Conservation (phyloP, 2,888 invertebrate species). For the Sphinx pinastri region DNA sequence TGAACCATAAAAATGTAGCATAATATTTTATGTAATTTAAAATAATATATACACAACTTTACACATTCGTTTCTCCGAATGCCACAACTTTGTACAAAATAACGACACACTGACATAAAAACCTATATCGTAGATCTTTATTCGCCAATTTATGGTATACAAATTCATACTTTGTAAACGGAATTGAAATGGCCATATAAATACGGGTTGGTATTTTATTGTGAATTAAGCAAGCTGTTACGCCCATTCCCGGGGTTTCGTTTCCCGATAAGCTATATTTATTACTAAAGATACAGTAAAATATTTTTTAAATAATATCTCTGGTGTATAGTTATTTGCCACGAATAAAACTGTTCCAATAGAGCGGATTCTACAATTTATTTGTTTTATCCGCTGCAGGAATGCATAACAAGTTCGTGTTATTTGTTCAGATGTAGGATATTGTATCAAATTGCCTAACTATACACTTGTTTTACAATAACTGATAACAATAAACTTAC, state of each 20-base stretch:
- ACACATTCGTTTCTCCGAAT: too few species aligned
- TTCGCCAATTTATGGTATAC: neutral
- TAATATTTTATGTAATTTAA: too few species aligned
- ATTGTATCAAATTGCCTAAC: too few species aligned
- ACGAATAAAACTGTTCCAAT: constrained; percentile 1
- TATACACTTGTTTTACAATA: too few species aligned
- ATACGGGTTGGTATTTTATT: constrained; percentile 15
- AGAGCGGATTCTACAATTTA: neutral
- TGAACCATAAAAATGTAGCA: too few species aligned
- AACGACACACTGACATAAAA: neutral
- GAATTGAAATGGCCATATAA: constrained; percentile 8
- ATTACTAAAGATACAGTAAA: constrained; percentile 16
- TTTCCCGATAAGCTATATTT: constrained; percentile 17
- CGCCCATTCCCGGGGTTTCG: constrained; percentile 9
- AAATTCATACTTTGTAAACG: neutral
- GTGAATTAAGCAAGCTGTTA: constrained; percentile 17
- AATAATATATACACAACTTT: too few species aligned
- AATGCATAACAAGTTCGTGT: neutral
- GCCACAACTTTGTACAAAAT: neutral
- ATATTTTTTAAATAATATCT: constrained; percentile 18
- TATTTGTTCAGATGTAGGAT: neutral
- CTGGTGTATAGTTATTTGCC: constrained; percentile 6
- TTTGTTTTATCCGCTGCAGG: constrained; percentile 6
- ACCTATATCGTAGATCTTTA: neutral
- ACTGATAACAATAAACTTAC: too few species aligned